Evolutionary conservation across 2,113 vertebrate genomes (phyloP).

Genomic region (Toxotes jaculatrix): DNA sequence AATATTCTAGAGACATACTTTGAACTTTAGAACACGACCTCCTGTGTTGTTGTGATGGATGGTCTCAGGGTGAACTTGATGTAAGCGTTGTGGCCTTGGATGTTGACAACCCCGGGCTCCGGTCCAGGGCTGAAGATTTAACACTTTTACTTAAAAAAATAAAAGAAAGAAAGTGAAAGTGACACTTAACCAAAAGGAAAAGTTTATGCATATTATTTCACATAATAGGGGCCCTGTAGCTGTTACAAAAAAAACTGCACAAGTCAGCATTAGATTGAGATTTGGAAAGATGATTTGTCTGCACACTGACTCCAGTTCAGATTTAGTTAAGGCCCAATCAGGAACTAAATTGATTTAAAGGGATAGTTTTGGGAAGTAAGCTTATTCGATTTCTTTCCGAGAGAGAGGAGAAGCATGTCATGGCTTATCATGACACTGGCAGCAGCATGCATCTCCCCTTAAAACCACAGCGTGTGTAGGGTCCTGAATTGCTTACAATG

Average conservation of each 20-base stretch:
- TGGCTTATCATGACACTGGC: too few species aligned
- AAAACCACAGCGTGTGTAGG: too few species aligned
- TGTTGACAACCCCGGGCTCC: not conserved
- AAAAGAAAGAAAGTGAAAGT: not conserved
- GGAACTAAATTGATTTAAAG: not conserved
- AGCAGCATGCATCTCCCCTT: too few species aligned
- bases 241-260: not conserved
- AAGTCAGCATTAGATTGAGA: too few species aligned
- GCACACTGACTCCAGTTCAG: not conserved
- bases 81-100: not conserved
- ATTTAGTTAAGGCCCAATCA: not conserved
- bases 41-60: slow-evolving; percentile 6
- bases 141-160: too few species aligned
- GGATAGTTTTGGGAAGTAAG: too few species aligned
- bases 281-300: not conserved
- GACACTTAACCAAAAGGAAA: not conserved
- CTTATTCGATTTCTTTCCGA: too few species aligned
- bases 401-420: too few species aligned
- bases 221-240: not conserved
- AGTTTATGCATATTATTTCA: not conserved
- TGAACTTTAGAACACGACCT: not conserved
- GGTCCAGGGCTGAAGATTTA: not conserved
- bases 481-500: too few species aligned
- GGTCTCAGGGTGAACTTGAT: not conserved
- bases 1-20: not conserved